A percentile compares a stretch with the other conserved stretches of the same genome.
Evolutionary conservation across 2,888 invertebrate species (phyloP).

Genomic region (Acanthosepion lycidas): DNA sequence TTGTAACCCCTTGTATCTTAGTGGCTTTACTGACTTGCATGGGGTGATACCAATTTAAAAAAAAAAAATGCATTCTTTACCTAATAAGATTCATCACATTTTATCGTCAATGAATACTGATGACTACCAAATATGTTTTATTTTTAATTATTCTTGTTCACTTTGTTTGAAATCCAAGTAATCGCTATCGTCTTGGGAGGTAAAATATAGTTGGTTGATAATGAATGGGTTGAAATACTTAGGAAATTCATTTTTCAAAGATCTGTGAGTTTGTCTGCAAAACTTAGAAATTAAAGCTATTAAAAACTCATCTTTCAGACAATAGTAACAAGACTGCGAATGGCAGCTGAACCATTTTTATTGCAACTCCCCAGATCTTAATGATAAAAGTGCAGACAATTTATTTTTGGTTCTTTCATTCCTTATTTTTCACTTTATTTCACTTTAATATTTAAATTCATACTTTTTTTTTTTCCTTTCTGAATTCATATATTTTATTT

Average conservation of each 20-base stretch:
- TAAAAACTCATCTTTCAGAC: background rate
- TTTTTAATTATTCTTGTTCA: background rate
- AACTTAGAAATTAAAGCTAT: background rate
- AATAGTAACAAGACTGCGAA: background rate
- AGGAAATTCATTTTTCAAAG: background rate
- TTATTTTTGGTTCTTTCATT: background rate
- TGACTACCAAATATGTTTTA: background rate
- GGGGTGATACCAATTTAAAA: too few relatives aligned
- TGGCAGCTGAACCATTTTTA: background rate
- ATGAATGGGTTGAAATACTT: constrained; percentile 8
- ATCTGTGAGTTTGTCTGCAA: background rate
- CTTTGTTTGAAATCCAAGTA: too few relatives aligned
- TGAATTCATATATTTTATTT: background rate
- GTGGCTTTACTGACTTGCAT: too few relatives aligned
- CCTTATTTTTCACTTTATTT: background rate
- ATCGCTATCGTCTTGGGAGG: too few relatives aligned
- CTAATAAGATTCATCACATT: background rate
- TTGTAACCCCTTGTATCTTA: too few relatives aligned
- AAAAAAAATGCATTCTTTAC: too few relatives aligned
- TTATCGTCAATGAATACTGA: background rate
- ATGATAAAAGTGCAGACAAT: background rate
- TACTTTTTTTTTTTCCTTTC: background rate
- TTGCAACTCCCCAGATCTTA: background rate
- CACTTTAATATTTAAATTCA: background rate
- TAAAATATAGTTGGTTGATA: background rate